Conservation (phyloP, 2,797 vertebrate species). For the Enoplosus armatus region DNA sequence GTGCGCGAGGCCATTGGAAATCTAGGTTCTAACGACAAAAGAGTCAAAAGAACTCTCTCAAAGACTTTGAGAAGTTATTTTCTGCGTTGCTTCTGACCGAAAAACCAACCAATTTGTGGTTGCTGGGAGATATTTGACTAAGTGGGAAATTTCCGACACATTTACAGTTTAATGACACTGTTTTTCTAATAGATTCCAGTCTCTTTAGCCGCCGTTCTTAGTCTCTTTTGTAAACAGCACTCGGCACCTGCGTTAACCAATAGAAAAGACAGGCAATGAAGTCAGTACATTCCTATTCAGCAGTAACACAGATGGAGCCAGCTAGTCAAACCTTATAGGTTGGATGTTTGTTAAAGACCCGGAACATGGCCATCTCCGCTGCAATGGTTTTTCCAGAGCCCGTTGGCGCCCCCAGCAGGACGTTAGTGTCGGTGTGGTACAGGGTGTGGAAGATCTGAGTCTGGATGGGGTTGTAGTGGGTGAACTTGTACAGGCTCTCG, state of each 20-base stretch:
- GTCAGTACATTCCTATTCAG: neutral
- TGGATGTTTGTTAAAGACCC: conserved; percentile 96
- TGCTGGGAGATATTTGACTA: neutral
- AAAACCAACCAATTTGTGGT: neutral
- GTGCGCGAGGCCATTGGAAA: too few relatives aligned
- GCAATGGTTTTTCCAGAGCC: conserved; percentile 98
- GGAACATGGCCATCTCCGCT: conserved; percentile 97
- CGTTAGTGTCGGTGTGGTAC: conserved; percentile 96
- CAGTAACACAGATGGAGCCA: neutral
- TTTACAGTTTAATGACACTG: neutral
- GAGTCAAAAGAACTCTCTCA: too few relatives aligned
- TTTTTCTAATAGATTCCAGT: neutral
- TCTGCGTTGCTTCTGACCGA: neutral
- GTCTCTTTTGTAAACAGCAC: neutral
- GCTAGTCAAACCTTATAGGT: conserved; percentile 87
- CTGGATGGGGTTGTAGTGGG: conserved; percentile 98
- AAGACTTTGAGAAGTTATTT: neutral
- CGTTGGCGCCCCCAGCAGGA: conserved; percentile 97
- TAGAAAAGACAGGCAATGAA: neutral
- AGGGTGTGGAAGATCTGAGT: conserved; percentile 98
- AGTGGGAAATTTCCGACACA: neutral
- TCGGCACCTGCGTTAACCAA: neutral
- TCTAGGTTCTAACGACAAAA: too few relatives aligned
- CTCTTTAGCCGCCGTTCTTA: neutral
- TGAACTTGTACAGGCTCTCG: conserved; percentile 96